Evolutionary conservation across 1,140 invertebrate species (phyloP), one percentile per base, ranked within the genome.

Genomic region (Brachionus paranguensis): DNA sequence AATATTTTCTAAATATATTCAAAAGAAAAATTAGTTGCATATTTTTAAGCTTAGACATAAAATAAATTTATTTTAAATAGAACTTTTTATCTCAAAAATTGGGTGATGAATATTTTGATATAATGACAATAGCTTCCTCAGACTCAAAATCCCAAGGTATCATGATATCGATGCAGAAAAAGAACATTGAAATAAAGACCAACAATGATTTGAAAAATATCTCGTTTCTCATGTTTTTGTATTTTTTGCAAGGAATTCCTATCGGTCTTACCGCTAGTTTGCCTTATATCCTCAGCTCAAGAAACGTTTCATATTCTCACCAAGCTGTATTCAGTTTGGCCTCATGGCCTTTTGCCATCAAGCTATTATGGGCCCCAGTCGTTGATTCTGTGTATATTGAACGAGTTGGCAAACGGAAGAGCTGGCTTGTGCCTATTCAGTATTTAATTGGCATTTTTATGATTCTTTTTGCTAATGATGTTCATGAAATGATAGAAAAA

Each of bases 301-400:
- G 93, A 86, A 93, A 94, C 84, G 93, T 96, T 72, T 95, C 93
- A 64, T 98, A 97, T 88, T 94, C 12, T 33, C 29, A 84, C 43
- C 93, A 99, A 93, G 97, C 97, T n/a, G 93, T 97, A 88, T 99
- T 99, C 88, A 98, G 96, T 90, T 96, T 99, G 88, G 96, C 96
- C 0, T 93, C 93, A 86, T 99, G 97, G 97, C 98, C 98, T 1
- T 99, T 98, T 88, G 91, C 90, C 89, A 90, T 99, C 17, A 99
- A 99, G 90, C 89, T 99, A 33, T 87, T 99, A 60, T 99, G 97
- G 98, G 98, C 97, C 3, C 97, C 97, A 1, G 92, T 99, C 86
- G 96, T 99, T 1, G 98, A 99, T 89, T 94, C 96, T 0, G 87
- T 97, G 24, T 99, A 94, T 89, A 92, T 93, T 50, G 88, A 91